A percentile compares a stretch with the other conserved stretches of the same genome.
These are phyloP conservation scores for Oxyscelio sp. DNA, from an alignment of 2,888 invertebrate genomes.

Conservation along the genomic window DNA sequence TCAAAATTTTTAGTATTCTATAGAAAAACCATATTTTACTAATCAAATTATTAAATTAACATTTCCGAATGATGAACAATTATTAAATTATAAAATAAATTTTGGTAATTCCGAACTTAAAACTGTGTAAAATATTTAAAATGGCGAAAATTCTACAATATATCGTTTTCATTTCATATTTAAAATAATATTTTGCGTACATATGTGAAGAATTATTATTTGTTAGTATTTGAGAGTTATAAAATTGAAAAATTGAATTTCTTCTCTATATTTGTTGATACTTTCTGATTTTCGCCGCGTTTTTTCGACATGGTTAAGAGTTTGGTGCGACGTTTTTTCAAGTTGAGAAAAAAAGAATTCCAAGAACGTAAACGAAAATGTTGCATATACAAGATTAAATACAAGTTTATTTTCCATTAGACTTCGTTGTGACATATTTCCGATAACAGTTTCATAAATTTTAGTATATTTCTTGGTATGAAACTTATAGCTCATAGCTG, in stretches of 20 bases:
- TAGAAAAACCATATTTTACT: too few relatives aligned
- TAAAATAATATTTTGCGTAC: too few relatives aligned
- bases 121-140: too few relatives aligned
- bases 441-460: slow-evolving; percentile 68
- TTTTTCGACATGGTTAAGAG: not conserved
- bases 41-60: too few relatives aligned
- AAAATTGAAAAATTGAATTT: not conserved
- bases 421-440: slow-evolving; percentile 59
- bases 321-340: not conserved
- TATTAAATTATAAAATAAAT: too few relatives aligned
- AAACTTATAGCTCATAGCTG: slow-evolving; percentile 57
- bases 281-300: not conserved
- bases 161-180: too few relatives aligned
- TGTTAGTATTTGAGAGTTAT: too few relatives aligned
- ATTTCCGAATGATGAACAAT: too few relatives aligned
- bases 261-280: slow-evolving; percentile 6
- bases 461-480: slow-evolving; percentile 53
- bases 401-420: slow-evolving; percentile 70
- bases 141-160: too few relatives aligned
- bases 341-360: slow-evolving; percentile 17
- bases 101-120: too few relatives aligned
- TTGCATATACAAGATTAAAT: slow-evolving; percentile 59
- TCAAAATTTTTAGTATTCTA: too few relatives aligned
- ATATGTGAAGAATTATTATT: too few relatives aligned
- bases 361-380: slow-evolving; percentile 24